phyloP scores from a whole-genome alignment of 2,888 invertebrate species.

The Griposia aprilina region DNA sequence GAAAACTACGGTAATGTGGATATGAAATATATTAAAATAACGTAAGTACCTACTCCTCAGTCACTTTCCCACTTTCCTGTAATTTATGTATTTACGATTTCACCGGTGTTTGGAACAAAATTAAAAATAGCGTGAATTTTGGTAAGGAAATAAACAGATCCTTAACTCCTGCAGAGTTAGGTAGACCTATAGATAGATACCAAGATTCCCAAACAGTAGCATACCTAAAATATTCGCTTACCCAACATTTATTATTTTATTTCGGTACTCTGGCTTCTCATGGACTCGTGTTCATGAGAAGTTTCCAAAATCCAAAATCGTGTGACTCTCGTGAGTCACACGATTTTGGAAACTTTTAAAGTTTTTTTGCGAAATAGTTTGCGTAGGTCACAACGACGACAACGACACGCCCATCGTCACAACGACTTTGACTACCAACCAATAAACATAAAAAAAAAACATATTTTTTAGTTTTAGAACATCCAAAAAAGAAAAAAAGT shows the following conservation, averaged over 20 bases:
- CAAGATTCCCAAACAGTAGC: not conserved
- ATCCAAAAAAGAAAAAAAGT: not conserved
- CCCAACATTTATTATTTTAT: not conserved
- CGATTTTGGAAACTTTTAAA: not conserved
- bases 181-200: not conserved
- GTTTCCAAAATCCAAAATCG: no score
- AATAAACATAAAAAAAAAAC: not conserved
- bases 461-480: not conserved
- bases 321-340: no score
- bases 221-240: not conserved
- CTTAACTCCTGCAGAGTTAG: not conserved
- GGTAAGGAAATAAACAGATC: not conserved
- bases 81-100: not conserved
- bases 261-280: not conserved
- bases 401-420: not conserved
- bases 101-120: not conserved
- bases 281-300: no score
- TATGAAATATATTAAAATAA: constrained; percentile 1
- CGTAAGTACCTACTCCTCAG: not conserved
- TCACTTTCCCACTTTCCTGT: not conserved
- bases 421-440: not conserved
- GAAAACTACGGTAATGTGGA: constrained; percentile 5
- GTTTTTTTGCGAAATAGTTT: constrained; percentile 1
- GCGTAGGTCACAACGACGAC: no score
- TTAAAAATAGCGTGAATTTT: not conserved